phyloP scores from a whole-genome alignment of 2,797 vertebrate species.

The Pachyuromys duprasi region DNA sequence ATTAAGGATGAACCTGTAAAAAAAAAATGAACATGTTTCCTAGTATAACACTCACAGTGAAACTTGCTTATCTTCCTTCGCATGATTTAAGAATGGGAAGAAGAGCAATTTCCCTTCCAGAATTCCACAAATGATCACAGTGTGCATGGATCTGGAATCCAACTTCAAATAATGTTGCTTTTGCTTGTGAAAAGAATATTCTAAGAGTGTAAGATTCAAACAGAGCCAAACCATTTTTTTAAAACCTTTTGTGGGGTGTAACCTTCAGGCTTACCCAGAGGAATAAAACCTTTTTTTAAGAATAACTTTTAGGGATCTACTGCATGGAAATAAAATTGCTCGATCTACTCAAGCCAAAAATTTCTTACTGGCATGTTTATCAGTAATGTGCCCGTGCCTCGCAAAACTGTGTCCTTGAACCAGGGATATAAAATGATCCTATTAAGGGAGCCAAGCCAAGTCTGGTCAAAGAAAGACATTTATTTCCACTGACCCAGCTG shows the following conservation, averaged over 20 bases:
- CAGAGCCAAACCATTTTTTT: slow-evolving; percentile 46
- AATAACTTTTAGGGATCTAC: slow-evolving; percentile 57
- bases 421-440: slow-evolving; percentile 86
- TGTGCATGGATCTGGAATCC: neutral
- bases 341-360: slow-evolving; percentile 59
- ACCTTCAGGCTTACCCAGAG: slow-evolving; percentile 47
- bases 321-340: slow-evolving; percentile 49
- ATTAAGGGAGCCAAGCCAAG: slow-evolving; percentile 88
- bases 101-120: slow-evolving; percentile 19
- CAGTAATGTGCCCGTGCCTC: slow-evolving; percentile 68
- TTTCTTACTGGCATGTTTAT: slow-evolving; percentile 81
- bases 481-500: slow-evolving; percentile 91
- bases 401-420: slow-evolving; percentile 83
- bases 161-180: neutral
- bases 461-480: slow-evolving; percentile 91
- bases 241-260: slow-evolving; percentile 67
- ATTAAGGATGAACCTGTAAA: slow-evolving; percentile 48
- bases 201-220: slow-evolving; percentile 39
- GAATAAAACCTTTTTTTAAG: no score
- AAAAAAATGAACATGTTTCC: neutral
- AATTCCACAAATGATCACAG: slow-evolving; percentile 21
- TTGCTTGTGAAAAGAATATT: slow-evolving; percentile 44
- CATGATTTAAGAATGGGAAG: slow-evolving; percentile 25
- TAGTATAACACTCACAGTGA: neutral
- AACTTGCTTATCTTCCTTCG: neutral